phyloP scores from a whole-genome alignment of 2,113 vertebrate species.

The Acinonyx jubatus region DNA sequence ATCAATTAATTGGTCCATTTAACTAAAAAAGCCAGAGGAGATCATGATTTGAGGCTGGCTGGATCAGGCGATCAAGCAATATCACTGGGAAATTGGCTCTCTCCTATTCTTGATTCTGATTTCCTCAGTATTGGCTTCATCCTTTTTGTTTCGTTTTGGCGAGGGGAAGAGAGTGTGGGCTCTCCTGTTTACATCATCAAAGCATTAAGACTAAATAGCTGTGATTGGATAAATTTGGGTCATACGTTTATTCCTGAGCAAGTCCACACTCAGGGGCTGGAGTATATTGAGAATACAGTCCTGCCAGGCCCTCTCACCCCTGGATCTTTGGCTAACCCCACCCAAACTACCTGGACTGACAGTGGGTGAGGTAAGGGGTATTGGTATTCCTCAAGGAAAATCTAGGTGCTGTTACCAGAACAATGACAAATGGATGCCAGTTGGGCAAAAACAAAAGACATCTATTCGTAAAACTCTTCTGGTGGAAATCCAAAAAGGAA shows the following conservation, averaged over 20 bases:
- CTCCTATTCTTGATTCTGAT: neutral
- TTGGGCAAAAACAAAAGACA: neutral
- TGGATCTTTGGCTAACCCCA: neutral
- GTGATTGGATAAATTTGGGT: neutral
- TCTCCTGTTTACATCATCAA: neutral
- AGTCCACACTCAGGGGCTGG: neutral
- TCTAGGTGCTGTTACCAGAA: neutral
- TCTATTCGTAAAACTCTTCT: neutral
- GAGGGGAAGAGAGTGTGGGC: accelerated
- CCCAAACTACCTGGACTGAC: neutral
- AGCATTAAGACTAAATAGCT: neutral
- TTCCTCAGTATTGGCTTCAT: neutral
- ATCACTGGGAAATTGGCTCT: neutral
- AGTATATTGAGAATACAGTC: too few relatives aligned
- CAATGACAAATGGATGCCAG: neutral
- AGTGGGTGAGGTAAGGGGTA: neutral
- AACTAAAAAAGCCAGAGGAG: neutral
- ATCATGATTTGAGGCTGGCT: neutral
- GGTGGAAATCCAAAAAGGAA: neutral
- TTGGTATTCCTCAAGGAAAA: neutral
- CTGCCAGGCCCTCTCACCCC: neutral
- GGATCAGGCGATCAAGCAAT: neutral
- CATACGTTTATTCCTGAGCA: neutral
- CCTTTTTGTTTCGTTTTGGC: neutral
- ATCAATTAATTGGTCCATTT: constrained; percentile 31